phyloP scores from a whole-genome alignment of 2,797 vertebrate species.

The Poecilia picta region DNA sequence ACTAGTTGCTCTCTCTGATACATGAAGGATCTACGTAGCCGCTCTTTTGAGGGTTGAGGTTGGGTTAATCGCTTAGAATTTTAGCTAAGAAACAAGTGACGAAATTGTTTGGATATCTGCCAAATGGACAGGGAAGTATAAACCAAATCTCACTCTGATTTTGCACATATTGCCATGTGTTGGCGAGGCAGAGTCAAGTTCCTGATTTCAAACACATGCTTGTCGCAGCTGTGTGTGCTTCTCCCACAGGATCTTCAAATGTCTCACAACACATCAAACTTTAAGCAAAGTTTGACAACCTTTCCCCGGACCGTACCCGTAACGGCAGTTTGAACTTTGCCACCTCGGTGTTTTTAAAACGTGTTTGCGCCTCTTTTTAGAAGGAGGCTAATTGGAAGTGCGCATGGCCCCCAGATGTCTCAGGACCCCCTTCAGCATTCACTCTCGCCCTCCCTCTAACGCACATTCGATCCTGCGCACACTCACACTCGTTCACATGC shows the following conservation, averaged over 20 bases:
- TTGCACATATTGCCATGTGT: slow-evolving; percentile 26
- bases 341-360: slow-evolving; percentile 40
- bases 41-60: slow-evolving; percentile 1
- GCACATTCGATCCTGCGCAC: slow-evolving; percentile 30
- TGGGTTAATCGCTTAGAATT: neutral
- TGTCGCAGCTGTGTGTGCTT: slow-evolving; percentile 72
- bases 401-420: slow-evolving; percentile 72
- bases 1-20: slow-evolving; percentile 21
- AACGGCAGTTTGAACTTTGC: slow-evolving; percentile 46
- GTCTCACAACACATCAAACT: slow-evolving; percentile 71
- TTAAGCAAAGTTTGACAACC: slow-evolving; percentile 64
- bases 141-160: slow-evolving; percentile 13
- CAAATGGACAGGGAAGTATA: neutral
- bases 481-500: slow-evolving; percentile 8
- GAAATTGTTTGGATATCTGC: slow-evolving; percentile 15
- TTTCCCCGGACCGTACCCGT: slow-evolving; percentile 49
- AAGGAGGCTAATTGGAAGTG: slow-evolving; percentile 73
- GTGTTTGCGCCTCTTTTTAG: slow-evolving; percentile 55
- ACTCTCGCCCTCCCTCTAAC: slow-evolving; percentile 38
- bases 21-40: slow-evolving; percentile 13
- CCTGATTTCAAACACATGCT: slow-evolving; percentile 79
- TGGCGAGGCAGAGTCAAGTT: slow-evolving; percentile 55
- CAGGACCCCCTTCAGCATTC: slow-evolving; percentile 54
- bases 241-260: slow-evolving; percentile 72
- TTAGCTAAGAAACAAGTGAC: neutral